These are phyloP conservation scores for Cantharis lateralis DNA, from an alignment of 2,888 invertebrate genomes.

Conservation along the genomic window DNA sequence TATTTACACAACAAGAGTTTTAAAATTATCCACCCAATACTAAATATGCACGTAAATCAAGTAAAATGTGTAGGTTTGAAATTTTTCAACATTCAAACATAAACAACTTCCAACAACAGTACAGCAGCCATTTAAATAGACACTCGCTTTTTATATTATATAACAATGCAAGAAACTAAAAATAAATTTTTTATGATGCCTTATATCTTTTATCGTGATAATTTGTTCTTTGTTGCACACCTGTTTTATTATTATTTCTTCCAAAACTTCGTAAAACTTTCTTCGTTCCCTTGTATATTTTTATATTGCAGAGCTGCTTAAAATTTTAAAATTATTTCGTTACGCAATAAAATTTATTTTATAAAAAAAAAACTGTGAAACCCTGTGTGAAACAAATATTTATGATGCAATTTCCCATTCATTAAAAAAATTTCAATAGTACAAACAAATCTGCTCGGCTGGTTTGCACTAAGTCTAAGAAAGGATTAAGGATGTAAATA, in stretches of 20 bases:
- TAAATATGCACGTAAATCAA: slow-evolving; percentile 3
- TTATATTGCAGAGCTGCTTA: not conserved
- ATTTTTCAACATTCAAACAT: slow-evolving; percentile 1
- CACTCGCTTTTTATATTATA: not conserved
- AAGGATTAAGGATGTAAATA: too few relatives aligned
- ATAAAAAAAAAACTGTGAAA: too few relatives aligned
- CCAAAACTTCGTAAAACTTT: not conserved
- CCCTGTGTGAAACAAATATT: too few relatives aligned
- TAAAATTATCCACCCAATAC: slow-evolving; percentile 1
- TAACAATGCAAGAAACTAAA: not conserved
- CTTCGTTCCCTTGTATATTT: not conserved
- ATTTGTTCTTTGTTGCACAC: not conserved
- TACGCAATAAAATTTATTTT: not conserved
- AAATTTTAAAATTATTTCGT: not conserved
- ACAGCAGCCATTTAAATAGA: slow-evolving; percentile 1
- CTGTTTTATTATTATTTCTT: not conserved
- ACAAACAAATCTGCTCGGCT: too few relatives aligned
- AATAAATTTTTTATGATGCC: not conserved
- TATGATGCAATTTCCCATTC: too few relatives aligned
- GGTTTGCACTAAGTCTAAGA: too few relatives aligned
- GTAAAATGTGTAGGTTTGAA: not conserved
- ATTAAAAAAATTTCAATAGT: too few relatives aligned
- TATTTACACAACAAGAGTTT: slow-evolving; percentile 1
- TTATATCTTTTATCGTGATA: not conserved
- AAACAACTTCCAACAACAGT: slow-evolving; percentile 3